Evolutionary conservation across 2,888 invertebrate genomes (phyloP), one percentile per base, ranked within the genome.

Genomic region (Drosophila melanosoma): DNA sequence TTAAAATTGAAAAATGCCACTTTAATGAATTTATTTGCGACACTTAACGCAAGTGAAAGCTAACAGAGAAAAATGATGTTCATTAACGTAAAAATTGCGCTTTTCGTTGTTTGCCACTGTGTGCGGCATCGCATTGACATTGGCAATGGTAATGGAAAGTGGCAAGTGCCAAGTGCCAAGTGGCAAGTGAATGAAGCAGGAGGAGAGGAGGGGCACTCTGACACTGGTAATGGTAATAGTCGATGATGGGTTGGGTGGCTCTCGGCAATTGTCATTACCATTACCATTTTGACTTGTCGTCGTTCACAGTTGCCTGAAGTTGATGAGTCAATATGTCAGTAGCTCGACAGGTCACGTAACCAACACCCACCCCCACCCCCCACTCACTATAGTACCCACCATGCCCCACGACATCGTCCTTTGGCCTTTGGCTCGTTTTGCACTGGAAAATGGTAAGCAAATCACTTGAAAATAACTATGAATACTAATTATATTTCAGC

Each of bases 1-100:
- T 86, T 86, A 90, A 90, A 89, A 86, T 90, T 90, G 90, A 86
- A 89, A 89, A 86, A 90, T 90, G 90, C 71, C 79, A 89, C 86
- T 86, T 86, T 89, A 89, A 90, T 86, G 89, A 86, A 86, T 86
- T 86, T 90, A 86, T 86, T 90, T 86, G 89, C 84, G 87, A 89
- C 86, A 86, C 86, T 90, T 89, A 87, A 75, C 90, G 78, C 89
- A 90, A 90, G 79, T 74, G 74, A 83, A 83, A 78, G 82, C 82
- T 90, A 90, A 90, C 89, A 72, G 90, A 86, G 87, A 90, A 87
- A 85, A 85, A 85, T 85, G 73, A 83, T 90, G 89, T 83, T 89
- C 90, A 86, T 86, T 86, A 89, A 76, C 90, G 86, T 90, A 81
- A 89, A 90, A 89, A 75, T 90, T 72, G 86, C 64, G 69, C 80